A percentile compares a stretch with the other conserved stretches of the same genome.
These are phyloP conservation scores for Drosophila nigrodunni DNA, from an alignment of 1,140 invertebrate genomes.

Conservation along the genomic window DNA sequence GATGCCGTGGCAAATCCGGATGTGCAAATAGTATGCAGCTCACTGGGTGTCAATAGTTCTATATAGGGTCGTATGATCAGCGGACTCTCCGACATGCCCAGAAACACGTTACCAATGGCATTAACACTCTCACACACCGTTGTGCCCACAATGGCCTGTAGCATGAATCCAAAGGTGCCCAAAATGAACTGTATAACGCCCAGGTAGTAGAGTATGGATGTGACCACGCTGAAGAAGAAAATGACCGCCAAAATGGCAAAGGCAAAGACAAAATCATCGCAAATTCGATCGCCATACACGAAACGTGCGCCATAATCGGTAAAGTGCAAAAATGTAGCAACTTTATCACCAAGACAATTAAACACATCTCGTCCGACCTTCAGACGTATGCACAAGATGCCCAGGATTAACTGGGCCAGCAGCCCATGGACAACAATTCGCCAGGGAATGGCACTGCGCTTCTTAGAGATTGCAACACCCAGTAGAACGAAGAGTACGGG, in stretches of 20 bases:
- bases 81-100: conserved; percentile 95
- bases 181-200: conserved; percentile 94
- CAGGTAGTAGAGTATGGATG: conserved; percentile 93
- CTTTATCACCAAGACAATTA: conserved; percentile 91
- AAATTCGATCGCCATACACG: conserved; percentile 91
- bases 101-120: conserved; percentile 93
- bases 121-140: conserved; percentile 96
- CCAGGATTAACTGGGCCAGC: conserved; percentile 93
- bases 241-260: conserved; percentile 93
- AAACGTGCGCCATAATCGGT: conserved; percentile 91
- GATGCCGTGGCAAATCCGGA: conserved; percentile 97
- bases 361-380: conserved; percentile 89
- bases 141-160: conserved; percentile 91
- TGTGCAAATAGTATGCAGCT: conserved; percentile 95
- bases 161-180: conserved; percentile 89
- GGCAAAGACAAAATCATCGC: conserved; percentile 89
- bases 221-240: conserved; percentile 94
- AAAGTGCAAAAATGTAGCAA: conserved; percentile 91
- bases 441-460: conserved; percentile 89
- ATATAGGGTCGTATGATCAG: conserved; percentile 94
- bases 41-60: conserved; percentile 90
- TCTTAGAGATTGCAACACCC: conserved; percentile 86
- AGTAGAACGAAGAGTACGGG: conserved; percentile 85
- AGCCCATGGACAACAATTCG: conserved; percentile 91
- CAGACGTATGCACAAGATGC: conserved; percentile 93